Base-by-base conservation (phyloP, 2,113 vertebrate genomes). In the Uria aalge region DNA sequence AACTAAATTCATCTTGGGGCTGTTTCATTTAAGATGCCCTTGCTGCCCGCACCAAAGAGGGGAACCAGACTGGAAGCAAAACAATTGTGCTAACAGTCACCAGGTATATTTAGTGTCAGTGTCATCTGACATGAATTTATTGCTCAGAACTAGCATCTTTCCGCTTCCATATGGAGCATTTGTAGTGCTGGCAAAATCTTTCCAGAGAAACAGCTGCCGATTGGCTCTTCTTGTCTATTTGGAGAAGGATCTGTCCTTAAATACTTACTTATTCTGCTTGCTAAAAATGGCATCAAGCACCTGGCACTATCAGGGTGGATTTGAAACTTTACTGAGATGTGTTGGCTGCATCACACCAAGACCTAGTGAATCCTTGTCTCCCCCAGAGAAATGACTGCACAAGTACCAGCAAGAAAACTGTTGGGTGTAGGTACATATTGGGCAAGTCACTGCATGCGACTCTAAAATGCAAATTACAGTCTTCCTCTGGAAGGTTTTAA, bases 71-170 rank as follows among this genome's bases (percentile, higher is more conserved):
- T 77, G 77, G 63, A 95, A 94, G 92, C 92, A 97, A 93, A 98
- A 81, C 98, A 98, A 80, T 89, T 91, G 68, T 66, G 55, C 43
- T 76, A 80, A 43, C 40, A 68, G 76, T 96, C 91, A 96, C 76
- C 88, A 96, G 41, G 91, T 98, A 96, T 93, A 96, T 97, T 95
- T 98, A 97, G 93, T 91, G 75, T 67, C 63, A 75, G 38, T 81
- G 92, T 92, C 93, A 96, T 94, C 94, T 88, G 45, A 79, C 29
- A 67, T 56, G 84, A 71, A 66, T 90, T 96, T 95, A 90, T 97
- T 90, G 88, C 84, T 77, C 75, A 90, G 92, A 96, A 90, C 84
- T 69, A 74, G 72, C 5, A 32, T 73, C 94, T 96, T 96, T 95
- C 74, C 36, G 12, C 82, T 96, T 73, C 92, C 68, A 89, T 92